Base-by-base conservation (phyloP, 1,140 invertebrate genomes). In the Tetragonula clypearis region DNA sequence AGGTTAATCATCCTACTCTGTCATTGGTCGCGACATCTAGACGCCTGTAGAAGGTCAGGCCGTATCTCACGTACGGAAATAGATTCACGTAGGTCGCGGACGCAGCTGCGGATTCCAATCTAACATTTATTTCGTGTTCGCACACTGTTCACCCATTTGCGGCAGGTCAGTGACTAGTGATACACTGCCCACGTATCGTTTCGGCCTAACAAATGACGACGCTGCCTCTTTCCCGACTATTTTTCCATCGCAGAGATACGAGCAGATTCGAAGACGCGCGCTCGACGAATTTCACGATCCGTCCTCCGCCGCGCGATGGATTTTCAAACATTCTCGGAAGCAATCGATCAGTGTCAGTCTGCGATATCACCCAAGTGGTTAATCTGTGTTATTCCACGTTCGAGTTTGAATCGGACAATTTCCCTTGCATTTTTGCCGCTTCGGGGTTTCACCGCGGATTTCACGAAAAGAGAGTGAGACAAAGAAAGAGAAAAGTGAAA, bases 61-160 rank as follows among this genome's bases (percentile, higher is more conserved):
- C 30, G 30, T 30, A 30, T 30, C 30, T 30, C 35, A 11, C 9
- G 73, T 55, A 85, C 88, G 76, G 75, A 83, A 91, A 92, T 92
- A 92, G 90, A 91, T 88, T 85, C 71, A 91, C 90, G 90, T 91
- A 89, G 90, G 90, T 87, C 85, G 86, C 41, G 78, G 56, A 77
- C 71, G 74, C 86, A 82, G 86, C 87, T 86, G 88, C 75, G 83
- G 68, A 81, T 82, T 75, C 85, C 86, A 58, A 68, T 90, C 88
- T 84, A 86, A 58, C 60, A 86, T 90, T 90, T 90, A 79, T 87
- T 79, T 90, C 68, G 80, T 80, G 80, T 83, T 80, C 79, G 35
- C 62, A 77, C 58, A 89, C 78, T 79, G 88, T 80, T 83, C 68
- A 21, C n/a, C 84, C 77, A 79, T 87, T 87, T 87, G 80, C 53